Evolutionary conservation across 2,113 vertebrate species (phyloP).

Genomic region (Callospermophilus lateralis): DNA sequence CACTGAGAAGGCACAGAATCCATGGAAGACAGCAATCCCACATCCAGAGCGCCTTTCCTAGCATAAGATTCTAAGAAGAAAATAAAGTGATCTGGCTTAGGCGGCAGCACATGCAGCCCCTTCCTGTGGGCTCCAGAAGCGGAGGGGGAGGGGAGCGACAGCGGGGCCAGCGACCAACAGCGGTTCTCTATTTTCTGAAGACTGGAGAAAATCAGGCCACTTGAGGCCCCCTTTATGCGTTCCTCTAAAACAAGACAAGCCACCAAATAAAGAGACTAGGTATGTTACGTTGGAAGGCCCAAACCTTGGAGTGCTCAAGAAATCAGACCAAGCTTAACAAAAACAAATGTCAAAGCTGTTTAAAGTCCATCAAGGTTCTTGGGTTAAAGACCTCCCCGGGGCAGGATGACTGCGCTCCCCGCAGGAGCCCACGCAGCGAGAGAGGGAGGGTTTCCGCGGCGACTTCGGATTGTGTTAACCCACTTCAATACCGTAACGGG

Average conservation of each 20-base stretch:
- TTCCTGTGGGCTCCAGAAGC: slow-evolving; percentile 64
- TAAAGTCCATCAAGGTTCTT: slow-evolving; percentile 67
- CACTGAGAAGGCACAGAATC: background rate
- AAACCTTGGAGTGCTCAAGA: slow-evolving; percentile 41
- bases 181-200: background rate
- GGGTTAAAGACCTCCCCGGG: slow-evolving; percentile 67
- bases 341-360: slow-evolving; percentile 67
- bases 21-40: slow-evolving; percentile 22
- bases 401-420: background rate
- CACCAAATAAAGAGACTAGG: background rate
- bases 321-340: slow-evolving; percentile 54
- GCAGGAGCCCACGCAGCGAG: background rate
- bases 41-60: slow-evolving; percentile 39
- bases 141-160: background rate
- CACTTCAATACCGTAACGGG: slow-evolving; percentile 4
- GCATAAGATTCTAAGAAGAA: slow-evolving; percentile 65
- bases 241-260: background rate
- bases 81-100: slow-evolving; percentile 42
- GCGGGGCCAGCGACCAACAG: background rate
- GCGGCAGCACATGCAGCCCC: background rate
- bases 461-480: slow-evolving; percentile 15
- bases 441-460: background rate
- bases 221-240: background rate
- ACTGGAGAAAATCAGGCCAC: background rate
- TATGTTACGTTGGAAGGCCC: background rate